Conservation (phyloP, 1,140 invertebrate species). For the Dinoponera quadriceps region DNA sequence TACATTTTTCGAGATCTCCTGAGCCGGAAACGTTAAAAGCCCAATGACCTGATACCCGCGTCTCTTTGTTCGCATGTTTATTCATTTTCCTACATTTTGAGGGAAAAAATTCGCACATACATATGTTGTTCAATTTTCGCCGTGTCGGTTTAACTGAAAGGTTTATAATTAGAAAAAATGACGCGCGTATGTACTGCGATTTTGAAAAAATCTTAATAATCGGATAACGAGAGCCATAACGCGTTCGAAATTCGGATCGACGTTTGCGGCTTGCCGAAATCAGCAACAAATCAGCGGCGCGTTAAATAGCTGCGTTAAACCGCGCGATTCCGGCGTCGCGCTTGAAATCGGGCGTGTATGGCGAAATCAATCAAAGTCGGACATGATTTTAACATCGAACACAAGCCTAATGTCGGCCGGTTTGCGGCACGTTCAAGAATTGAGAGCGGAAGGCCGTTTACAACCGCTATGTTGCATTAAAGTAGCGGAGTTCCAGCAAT, state of each 20-base stretch:
- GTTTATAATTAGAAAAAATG: not conserved
- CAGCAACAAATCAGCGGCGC: too few relatives aligned
- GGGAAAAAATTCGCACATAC: not conserved
- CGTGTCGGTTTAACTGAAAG: not conserved
- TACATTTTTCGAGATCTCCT: not conserved
- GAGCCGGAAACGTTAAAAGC: not conserved
- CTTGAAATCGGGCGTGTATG: not conserved
- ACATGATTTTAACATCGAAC: slow-evolving; percentile 23
- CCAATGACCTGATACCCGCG: not conserved
- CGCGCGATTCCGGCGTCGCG: not conserved
- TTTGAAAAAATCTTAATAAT: not conserved
- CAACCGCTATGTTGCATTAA: slow-evolving; percentile 24
- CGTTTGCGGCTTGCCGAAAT: not conserved
- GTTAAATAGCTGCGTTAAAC: not conserved
- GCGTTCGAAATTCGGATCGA: not conserved
- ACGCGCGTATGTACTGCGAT: not conserved
- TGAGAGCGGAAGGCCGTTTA: slow-evolving; percentile 14
- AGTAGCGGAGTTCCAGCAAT: slow-evolving; percentile 35
- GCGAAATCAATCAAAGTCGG: not conserved
- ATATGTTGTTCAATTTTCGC: not conserved
- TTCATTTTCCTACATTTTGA: not conserved
- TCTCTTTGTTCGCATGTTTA: not conserved
- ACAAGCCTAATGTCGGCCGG: not conserved
- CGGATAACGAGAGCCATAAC: not conserved
- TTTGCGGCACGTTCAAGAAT: slow-evolving; percentile 43